A percentile compares a stretch with the other conserved stretches of the same genome.
Conservation (phyloP, 2,888 invertebrate genomes). For the Drosophila falleni region DNA sequence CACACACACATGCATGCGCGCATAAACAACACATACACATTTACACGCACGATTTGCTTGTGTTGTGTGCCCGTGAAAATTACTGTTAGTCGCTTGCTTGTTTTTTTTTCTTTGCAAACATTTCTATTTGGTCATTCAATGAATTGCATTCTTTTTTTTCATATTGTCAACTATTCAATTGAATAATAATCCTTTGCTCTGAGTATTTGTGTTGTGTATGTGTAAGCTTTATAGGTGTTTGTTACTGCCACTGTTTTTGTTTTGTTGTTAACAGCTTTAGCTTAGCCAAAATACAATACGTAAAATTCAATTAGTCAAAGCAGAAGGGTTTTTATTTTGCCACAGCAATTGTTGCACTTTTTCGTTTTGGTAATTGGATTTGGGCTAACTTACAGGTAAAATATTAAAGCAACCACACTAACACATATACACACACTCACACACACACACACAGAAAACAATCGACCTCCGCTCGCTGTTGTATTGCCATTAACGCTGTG, state of each 20-base stretch:
- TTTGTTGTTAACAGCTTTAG: constrained; percentile 43
- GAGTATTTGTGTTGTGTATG: constrained; percentile 24
- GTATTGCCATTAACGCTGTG: constrained; percentile 72
- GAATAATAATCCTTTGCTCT: constrained; percentile 60
- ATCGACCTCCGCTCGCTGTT: constrained; percentile 75
- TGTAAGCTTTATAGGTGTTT: constrained; percentile 33
- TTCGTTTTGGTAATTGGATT: constrained; percentile 72
- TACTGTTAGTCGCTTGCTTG: constrained; percentile 64
- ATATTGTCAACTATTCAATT: constrained; percentile 65
- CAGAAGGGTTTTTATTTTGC: constrained; percentile 17
- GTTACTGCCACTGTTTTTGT: constrained; percentile 26
- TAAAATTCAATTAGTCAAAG: constrained; percentile 67
- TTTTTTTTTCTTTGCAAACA: constrained; percentile 36
- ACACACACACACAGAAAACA: constrained; percentile 70
- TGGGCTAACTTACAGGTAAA: constrained; percentile 59
- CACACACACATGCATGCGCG: neutral
- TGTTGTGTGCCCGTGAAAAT: constrained; percentile 72
- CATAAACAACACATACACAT: constrained; percentile 39
- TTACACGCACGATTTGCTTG: constrained; percentile 18
- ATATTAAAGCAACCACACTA: constrained; percentile 59
- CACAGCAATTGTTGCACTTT: constrained; percentile 65
- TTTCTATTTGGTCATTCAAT: constrained; percentile 52
- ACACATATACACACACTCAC: constrained; percentile 24
- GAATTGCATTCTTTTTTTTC: constrained; percentile 59
- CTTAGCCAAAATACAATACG: constrained; percentile 57